A percentile compares a stretch with the other conserved stretches of the same genome.
These are phyloP conservation scores for Spondyliosoma cantharus DNA, from an alignment of 2,797 vertebrate species.

Conservation along the genomic window DNA sequence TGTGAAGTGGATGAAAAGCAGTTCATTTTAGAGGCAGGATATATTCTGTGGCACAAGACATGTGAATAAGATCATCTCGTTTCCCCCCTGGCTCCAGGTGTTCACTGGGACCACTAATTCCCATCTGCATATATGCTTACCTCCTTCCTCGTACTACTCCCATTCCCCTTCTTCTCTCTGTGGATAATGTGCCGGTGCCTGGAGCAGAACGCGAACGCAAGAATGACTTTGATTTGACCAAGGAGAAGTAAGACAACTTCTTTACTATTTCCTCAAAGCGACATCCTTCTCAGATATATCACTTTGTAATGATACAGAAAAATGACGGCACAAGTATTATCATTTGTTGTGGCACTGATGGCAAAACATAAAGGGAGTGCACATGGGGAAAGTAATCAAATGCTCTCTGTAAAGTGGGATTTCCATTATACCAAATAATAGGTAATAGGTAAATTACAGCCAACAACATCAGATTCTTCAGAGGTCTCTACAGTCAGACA, in stretches of 20 bases:
- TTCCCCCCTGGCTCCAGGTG: constrained; percentile 77
- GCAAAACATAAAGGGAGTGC: constrained; percentile 2
- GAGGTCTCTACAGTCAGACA: not conserved
- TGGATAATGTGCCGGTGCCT: constrained; percentile 42
- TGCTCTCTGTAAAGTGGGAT: too few species aligned
- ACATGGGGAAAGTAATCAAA: too few species aligned
- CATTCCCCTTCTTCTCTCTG: constrained; percentile 34
- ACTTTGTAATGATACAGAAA: constrained; percentile 32
- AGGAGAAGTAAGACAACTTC: constrained; percentile 51
- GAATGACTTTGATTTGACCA: constrained; percentile 68
- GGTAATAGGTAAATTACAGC: too few species aligned
- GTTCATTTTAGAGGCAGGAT: constrained; percentile 37
- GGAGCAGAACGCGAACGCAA: constrained; percentile 51
- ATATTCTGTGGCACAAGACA: constrained; percentile 57
- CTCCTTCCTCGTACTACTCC: constrained; percentile 38
- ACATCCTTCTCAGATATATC: constrained; percentile 6
- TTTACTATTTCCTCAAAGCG: constrained; percentile 36
- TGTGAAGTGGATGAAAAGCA: constrained; percentile 52
- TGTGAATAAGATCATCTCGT: constrained; percentile 72
- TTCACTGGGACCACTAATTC: constrained; percentile 75
- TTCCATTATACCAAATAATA: too few species aligned
- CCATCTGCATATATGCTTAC: constrained; percentile 71
- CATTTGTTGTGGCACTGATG: constrained; percentile 12
- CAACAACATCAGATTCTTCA: not conserved
- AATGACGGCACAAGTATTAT: not conserved